Evolutionary conservation across 2,888 invertebrate genomes (phyloP), one percentile per base, ranked within the genome.

Genomic region (Papilio protenor): DNA sequence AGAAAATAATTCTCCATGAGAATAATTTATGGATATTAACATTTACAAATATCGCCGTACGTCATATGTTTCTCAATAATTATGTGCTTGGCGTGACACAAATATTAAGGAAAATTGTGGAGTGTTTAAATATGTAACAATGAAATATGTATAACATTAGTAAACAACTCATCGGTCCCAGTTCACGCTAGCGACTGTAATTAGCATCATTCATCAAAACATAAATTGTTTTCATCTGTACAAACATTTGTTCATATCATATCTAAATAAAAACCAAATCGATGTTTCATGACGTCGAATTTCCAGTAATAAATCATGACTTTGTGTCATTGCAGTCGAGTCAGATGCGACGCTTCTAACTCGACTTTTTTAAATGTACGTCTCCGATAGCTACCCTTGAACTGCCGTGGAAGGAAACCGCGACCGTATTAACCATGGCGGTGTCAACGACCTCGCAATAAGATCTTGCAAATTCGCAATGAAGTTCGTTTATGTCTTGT

Each of bases 401-500:
- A 91, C 91, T 85, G 89, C 84, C 88, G 91, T 91, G 89, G 91
- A 90, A 90, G 87, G 87, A 86, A 88, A 85, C 83, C 82, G 85
- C 85, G 81, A 84, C 86, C 80, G 85, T 91, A 91, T 91, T 91
- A 91, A 90, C 87, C 82, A 83, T 80, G 78, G 1, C 83, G 82
- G 89, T 90, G 89, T 93, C 92, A 88, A 87, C 88, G 87, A 88
- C 91, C 92, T 88, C 83, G 82, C 84, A 81, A 83, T 82, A 82
- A 85, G 69, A 57, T 81, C 76, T 80, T 81, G 77, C 79, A 79
- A 83, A 80, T 78, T 80, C 78, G 80, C 80, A 79, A 79, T 78
- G 71, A 75, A 77, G 74, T 79, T 73, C 57, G 70, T 70, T 61
- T 73, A 78, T 61, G 75, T 76, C 66, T 75, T 57, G 57, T 69